These are phyloP conservation scores for Podarcis muralis DNA, from an alignment of 2,113 vertebrate species.

Conservation along the genomic window DNA sequence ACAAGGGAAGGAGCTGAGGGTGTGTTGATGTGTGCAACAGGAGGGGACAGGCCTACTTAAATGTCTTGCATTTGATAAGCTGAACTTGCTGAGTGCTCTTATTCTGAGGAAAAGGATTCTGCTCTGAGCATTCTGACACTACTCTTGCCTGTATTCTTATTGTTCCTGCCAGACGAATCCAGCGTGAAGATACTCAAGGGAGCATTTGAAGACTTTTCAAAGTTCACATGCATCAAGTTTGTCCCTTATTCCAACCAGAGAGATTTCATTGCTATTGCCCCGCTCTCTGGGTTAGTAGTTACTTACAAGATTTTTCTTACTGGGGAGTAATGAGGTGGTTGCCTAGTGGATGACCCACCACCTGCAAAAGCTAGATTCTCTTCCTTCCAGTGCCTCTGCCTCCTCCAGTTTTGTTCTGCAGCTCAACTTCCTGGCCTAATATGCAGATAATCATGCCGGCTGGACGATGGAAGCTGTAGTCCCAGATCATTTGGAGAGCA, in stretches of 20 bases:
- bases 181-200: slow-evolving; percentile 49
- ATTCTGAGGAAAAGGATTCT: background rate
- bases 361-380: background rate
- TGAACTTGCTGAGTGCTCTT: background rate
- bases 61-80: background rate
- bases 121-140: background rate
- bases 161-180: slow-evolving; percentile 29
- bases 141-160: background rate
- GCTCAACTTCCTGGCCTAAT: background rate
- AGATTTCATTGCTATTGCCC: slow-evolving; percentile 67
- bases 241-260: slow-evolving; percentile 53
- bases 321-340: background rate
- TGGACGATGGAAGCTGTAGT: too few species aligned
- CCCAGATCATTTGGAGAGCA: too few species aligned
- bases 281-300: slow-evolving; percentile 62
- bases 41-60: background rate
- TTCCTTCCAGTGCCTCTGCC: too few species aligned
- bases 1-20: too few species aligned
- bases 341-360: background rate
- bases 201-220: slow-evolving; percentile 59
- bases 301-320: accelerated
- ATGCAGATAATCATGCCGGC: background rate
- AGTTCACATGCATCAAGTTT: slow-evolving; percentile 62
- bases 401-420: background rate
- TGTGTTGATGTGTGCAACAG: background rate